Percentiles rank a stretch among this genome's conserved stretches.
phyloP scores from a whole-genome alignment of 2,797 vertebrate species.

The Syncerus caffer region DNA sequence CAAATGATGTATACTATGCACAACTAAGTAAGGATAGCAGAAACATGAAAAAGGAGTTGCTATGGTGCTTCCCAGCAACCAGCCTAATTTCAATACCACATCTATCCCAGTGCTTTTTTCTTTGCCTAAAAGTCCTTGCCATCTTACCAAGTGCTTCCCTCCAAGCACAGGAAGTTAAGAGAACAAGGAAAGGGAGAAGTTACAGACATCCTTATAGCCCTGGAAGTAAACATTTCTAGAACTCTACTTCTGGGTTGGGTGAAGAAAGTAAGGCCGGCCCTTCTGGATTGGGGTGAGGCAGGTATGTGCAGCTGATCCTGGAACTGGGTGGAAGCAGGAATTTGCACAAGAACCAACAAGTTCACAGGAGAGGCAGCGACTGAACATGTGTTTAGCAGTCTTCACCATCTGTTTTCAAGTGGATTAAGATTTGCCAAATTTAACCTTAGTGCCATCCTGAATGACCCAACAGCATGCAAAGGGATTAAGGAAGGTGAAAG shows the following conservation, averaged over 20 bases:
- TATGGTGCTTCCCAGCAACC: neutral
- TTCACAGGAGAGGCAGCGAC: neutral
- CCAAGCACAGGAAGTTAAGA: neutral
- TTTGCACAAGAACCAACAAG: constrained; percentile 48
- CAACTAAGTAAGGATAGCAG: neutral
- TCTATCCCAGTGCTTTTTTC: neutral
- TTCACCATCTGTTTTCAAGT: neutral
- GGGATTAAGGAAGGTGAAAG: neutral
- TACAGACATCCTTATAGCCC: neutral
- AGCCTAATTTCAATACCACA: neutral
- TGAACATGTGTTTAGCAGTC: neutral
- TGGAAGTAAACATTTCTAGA: neutral
- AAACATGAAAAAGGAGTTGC: neutral
- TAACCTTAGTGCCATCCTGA: neutral
- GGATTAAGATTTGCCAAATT: neutral
- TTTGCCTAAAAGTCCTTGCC: neutral
- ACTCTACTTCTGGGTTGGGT: neutral
- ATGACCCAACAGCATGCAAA: neutral
- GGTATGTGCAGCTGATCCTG: neutral
- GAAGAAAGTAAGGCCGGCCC: neutral
- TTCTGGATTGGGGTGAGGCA: neutral
- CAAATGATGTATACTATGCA: neutral
- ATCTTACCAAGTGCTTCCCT: neutral
- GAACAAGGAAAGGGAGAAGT: neutral
- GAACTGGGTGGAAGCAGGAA: neutral